These are phyloP conservation scores for Lasioglossum calceatum DNA, from an alignment of 2,888 invertebrate species.

Conservation along the genomic window DNA sequence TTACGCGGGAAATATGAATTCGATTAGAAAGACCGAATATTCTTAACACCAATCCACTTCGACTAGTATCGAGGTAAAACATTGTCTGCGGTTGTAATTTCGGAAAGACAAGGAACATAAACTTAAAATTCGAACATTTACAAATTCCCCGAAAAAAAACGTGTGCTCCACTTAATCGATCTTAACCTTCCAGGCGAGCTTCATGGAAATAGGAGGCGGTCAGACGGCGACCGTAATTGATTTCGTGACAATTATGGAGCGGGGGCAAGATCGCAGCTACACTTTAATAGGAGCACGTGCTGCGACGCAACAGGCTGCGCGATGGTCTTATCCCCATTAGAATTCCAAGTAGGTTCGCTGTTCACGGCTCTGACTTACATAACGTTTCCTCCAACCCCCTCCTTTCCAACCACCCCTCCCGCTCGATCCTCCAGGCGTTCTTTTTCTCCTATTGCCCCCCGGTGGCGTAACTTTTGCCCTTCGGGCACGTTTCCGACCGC, in stretches of 20 bases:
- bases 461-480: slow-evolving; percentile 35
- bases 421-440: slow-evolving; percentile 10
- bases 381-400: slow-evolving; percentile 35
- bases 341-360: slow-evolving; percentile 71
- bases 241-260: slow-evolving; percentile 10
- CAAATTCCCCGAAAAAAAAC: not conserved
- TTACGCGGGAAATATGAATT: slow-evolving; percentile 18
- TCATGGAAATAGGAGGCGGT: not conserved
- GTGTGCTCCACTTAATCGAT: not conserved
- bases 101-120: fast-evolving
- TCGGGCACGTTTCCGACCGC: slow-evolving; percentile 38
- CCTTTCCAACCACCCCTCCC: not conserved
- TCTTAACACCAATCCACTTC: no score
- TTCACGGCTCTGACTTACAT: slow-evolving; percentile 42
- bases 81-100: no score
- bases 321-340: slow-evolving; percentile 74
- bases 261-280: not conserved
- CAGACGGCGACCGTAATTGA: not conserved
- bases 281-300: slow-evolving; percentile 55
- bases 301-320: slow-evolving; percentile 76
- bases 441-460: slow-evolving; percentile 31
- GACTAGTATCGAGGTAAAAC: no score
- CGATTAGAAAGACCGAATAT: not conserved
- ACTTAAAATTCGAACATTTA: no score
- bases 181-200: not conserved